phyloP scores from a whole-genome alignment of 1,140 invertebrate species.

The Drosophila pectinifera region DNA sequence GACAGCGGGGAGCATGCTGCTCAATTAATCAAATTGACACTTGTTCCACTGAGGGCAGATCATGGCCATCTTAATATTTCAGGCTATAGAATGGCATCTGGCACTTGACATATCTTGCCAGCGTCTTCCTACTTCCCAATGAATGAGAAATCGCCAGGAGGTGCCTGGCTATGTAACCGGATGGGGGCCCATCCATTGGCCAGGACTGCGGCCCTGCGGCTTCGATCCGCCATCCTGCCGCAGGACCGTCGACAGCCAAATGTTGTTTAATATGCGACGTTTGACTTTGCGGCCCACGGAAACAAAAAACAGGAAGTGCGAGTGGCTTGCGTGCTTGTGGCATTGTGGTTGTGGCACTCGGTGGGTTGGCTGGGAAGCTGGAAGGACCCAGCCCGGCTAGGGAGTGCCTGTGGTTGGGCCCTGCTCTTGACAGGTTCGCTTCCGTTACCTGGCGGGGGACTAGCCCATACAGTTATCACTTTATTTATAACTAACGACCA shows the following conservation, averaged over 20 bases:
- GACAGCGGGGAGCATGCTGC: slow-evolving; percentile 25
- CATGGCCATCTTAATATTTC: slow-evolving; percentile 40
- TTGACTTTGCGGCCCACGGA: slow-evolving; percentile 52
- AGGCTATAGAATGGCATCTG: slow-evolving; percentile 23
- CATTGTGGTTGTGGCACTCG: slow-evolving; percentile 29
- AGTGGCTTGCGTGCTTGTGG: slow-evolving; percentile 26
- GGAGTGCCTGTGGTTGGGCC: slow-evolving; percentile 1
- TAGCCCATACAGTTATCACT: not conserved
- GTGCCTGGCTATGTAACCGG: not conserved
- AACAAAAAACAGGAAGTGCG: slow-evolving; percentile 54
- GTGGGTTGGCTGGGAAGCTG: not conserved
- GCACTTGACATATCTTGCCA: slow-evolving; percentile 35
- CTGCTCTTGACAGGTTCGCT: slow-evolving; percentile 37
- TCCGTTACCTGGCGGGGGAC: not conserved
- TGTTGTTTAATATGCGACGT: slow-evolving; percentile 62
- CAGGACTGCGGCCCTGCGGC: slow-evolving; percentile 8
- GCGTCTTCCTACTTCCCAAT: slow-evolving; percentile 14
- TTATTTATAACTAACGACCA: not conserved
- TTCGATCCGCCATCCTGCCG: slow-evolving; percentile 39
- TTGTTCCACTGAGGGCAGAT: slow-evolving; percentile 46
- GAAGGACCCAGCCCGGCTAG: not conserved
- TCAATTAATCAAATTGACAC: slow-evolving; percentile 67
- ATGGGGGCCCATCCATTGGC: not conserved
- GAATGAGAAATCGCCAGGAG: slow-evolving; percentile 30
- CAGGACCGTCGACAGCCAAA: slow-evolving; percentile 28